Evolutionary conservation across 2,888 invertebrate genomes (phyloP).

Genomic region (Scaeva pyrastri): DNA sequence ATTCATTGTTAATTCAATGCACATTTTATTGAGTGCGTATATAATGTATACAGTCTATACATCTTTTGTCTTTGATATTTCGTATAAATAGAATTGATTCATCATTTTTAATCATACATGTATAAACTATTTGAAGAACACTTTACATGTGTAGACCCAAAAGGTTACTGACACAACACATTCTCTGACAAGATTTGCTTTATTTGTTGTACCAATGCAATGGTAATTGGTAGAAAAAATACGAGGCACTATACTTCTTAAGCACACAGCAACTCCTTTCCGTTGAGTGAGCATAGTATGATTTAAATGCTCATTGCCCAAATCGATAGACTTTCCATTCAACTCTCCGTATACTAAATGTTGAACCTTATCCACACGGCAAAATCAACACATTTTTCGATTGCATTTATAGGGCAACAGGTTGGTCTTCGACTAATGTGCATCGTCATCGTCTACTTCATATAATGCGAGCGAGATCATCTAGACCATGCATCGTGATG

Average conservation of each 20-base stretch:
- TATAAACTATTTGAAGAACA: too few species aligned
- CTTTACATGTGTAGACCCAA: too few species aligned
- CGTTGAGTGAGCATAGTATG: slow-evolving; percentile 27
- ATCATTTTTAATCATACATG: too few species aligned
- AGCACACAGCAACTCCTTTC: slow-evolving; percentile 38
- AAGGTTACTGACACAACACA: too few species aligned
- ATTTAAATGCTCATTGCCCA: slow-evolving; percentile 47
- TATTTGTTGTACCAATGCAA: too few species aligned
- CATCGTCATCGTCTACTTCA: slow-evolving; percentile 61
- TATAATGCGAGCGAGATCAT: slow-evolving; percentile 24
- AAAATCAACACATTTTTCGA: slow-evolving; percentile 48
- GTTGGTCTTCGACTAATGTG: slow-evolving; percentile 42
- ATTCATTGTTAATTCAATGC: too few species aligned
- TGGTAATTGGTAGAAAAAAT: too few species aligned
- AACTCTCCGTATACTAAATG: slow-evolving; percentile 16
- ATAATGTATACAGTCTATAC: too few species aligned
- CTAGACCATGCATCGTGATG: slow-evolving; percentile 49
- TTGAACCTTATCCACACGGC: slow-evolving; percentile 47
- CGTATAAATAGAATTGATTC: too few species aligned
- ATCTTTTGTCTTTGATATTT: too few species aligned
- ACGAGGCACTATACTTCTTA: not conserved
- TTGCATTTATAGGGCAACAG: slow-evolving; percentile 59
- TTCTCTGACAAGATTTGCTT: too few species aligned
- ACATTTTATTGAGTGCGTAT: too few species aligned
- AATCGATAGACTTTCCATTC: slow-evolving; percentile 26